Evolutionary conservation across 2,797 vertebrate species (phyloP).

Genomic region (Cottoperca gobio): DNA sequence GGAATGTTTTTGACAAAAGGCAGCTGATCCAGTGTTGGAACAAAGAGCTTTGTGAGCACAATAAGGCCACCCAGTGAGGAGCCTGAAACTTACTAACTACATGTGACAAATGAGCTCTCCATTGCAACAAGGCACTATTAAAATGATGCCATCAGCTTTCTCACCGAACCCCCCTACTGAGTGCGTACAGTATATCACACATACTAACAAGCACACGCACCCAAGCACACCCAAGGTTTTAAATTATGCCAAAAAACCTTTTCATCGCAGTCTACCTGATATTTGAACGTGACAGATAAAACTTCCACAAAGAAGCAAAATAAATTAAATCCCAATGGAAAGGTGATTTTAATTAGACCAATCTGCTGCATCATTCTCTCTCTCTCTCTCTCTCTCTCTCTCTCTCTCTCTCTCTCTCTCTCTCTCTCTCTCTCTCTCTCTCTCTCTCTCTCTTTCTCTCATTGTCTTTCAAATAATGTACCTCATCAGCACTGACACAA

Average conservation of each 20-base stretch:
- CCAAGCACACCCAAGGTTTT: slow-evolving; percentile 3
- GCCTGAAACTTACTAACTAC: slow-evolving; percentile 1
- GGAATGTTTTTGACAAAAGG: too few relatives aligned
- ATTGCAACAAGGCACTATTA: slow-evolving; percentile 2
- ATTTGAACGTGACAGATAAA: slow-evolving; percentile 22
- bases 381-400: slow-evolving; percentile 38
- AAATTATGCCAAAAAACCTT: slow-evolving; percentile 8
- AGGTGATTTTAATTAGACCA: slow-evolving; percentile 59
- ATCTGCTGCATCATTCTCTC: slow-evolving; percentile 43
- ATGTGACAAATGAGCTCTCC: slow-evolving; percentile 28
- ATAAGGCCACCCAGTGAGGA: slow-evolving; percentile 24
- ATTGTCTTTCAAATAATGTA: slow-evolving; percentile 60
- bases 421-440: too few relatives aligned
- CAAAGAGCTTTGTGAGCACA: slow-evolving; percentile 31
- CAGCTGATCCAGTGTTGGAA: background rate
- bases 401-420: too few relatives aligned
- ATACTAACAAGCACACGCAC: background rate
- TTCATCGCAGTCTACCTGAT: background rate
- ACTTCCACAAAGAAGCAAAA: slow-evolving; percentile 23
- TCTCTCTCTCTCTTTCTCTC: too few relatives aligned
- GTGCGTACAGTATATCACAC: background rate
- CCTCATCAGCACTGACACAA: slow-evolving; percentile 59
- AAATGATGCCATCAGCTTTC: slow-evolving; percentile 9
- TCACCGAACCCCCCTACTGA: background rate
- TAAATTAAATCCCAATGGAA: slow-evolving; percentile 49